These are phyloP conservation scores for Aplidium turbinatum DNA, from an alignment of 23 tunicate genomes.

Conservation along the genomic window DNA sequence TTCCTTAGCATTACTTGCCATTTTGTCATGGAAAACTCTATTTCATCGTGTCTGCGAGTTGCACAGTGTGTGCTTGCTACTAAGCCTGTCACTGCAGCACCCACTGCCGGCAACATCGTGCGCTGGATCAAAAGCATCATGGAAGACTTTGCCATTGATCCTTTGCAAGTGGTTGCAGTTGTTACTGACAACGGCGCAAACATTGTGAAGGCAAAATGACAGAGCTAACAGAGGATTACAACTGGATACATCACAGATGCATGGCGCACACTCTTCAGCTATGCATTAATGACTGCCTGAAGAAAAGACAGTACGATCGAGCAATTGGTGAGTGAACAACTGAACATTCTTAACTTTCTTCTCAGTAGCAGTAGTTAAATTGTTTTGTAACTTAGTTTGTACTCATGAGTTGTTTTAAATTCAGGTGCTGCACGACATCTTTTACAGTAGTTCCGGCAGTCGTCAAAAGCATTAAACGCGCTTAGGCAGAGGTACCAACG, in stretches of 20 bases:
- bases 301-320: too few relatives aligned
- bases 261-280: constrained; percentile 12
- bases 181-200: constrained; percentile 7
- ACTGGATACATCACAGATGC: constrained; percentile 18
- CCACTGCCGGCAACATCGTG: neutral
- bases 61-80: neutral
- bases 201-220: constrained; percentile 13
- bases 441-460: constrained; percentile 1
- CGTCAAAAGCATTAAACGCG: constrained; percentile 3
- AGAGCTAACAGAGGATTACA: neutral
- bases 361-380: too few relatives aligned
- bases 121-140: neutral
- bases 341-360: too few relatives aligned
- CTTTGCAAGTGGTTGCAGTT: neutral
- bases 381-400: too few relatives aligned
- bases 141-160: neutral
- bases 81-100: neutral
- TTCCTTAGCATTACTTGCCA: neutral
- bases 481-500: too few relatives aligned
- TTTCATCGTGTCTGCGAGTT: too few relatives aligned
- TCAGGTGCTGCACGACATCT: constrained; percentile 6
- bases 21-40: too few relatives aligned
- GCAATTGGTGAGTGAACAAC: constrained; percentile 20
- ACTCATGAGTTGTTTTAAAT: too few relatives aligned
- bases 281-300: constrained; percentile 9